A percentile compares a stretch with the other conserved stretches of the same genome.
Conservation (phyloP, 2,113 vertebrate species). For the Columba livia region DNA sequence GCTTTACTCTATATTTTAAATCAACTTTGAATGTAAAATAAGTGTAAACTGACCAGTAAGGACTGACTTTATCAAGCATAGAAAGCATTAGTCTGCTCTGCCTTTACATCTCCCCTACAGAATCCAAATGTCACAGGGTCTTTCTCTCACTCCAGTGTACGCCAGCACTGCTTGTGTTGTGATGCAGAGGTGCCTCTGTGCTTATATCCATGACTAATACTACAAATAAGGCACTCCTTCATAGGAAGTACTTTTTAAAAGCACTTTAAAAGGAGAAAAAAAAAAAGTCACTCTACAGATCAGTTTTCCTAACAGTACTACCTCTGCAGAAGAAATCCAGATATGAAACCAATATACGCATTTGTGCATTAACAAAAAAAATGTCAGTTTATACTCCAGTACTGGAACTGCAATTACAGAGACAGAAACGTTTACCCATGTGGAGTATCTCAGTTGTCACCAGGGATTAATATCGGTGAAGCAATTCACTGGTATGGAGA, state of each 20-base stretch:
- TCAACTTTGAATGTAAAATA: not conserved
- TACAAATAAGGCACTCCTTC: not conserved
- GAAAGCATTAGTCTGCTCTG: not conserved
- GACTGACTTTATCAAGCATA: not conserved
- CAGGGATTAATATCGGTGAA: not conserved
- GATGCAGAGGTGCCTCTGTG: not conserved
- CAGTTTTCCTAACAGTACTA: not conserved
- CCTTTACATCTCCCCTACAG: not conserved
- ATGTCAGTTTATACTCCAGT: not conserved
- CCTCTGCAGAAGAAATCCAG: not conserved
- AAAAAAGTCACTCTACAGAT: not conserved
- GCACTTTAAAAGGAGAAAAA: not conserved
- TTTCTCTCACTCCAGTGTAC: not conserved
- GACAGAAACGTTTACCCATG: not conserved
- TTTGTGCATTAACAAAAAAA: not conserved
- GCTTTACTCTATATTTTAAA: not conserved
- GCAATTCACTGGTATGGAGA: not conserved
- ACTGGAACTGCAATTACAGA: not conserved
- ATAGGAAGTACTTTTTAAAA: not conserved
- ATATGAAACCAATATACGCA: not conserved
- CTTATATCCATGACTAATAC: not conserved
- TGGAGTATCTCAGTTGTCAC: constrained; percentile 2
- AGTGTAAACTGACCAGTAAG: not conserved
- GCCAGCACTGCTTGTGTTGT: not conserved
- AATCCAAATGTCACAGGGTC: rapidly evolving